A percentile compares a stretch with the other conserved stretches of the same genome.
phyloP scores from a whole-genome alignment of 2,797 vertebrate genomes.

The Oreortyx pictus region DNA sequence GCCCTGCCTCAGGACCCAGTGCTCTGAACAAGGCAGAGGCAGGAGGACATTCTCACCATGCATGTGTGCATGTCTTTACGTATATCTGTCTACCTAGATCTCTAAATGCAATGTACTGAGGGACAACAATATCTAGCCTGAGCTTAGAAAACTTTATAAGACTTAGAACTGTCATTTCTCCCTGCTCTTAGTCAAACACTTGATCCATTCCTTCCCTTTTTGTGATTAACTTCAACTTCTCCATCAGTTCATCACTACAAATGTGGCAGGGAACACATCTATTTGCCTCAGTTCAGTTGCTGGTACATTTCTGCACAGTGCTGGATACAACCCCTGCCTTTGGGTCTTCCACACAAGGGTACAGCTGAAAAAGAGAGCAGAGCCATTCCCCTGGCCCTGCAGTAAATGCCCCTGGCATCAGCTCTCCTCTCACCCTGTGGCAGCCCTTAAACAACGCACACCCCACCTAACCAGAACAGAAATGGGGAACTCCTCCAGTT shows the following conservation, averaged over 20 bases:
- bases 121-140: not conserved
- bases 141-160: not conserved
- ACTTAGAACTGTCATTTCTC: not conserved
- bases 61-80: not conserved
- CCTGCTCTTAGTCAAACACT: not conserved
- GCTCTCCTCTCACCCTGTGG: not conserved
- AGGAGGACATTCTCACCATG: not conserved
- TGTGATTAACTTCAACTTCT: not conserved
- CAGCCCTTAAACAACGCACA: not conserved
- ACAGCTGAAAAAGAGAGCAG: not conserved
- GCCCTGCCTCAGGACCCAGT: not conserved
- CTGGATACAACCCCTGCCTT: not conserved
- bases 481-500: not conserved
- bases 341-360: not conserved
- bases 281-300: not conserved
- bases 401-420: not conserved
- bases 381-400: not conserved
- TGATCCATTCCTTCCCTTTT: not conserved
- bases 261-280: not conserved
- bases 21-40: not conserved
- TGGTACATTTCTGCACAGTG: not conserved
- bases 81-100: not conserved
- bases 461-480: not conserved
- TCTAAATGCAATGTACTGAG: not conserved
- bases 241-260: not conserved